Conservation (phyloP, 2,888 invertebrate species). For the Ecliptopera silaceata region DNA sequence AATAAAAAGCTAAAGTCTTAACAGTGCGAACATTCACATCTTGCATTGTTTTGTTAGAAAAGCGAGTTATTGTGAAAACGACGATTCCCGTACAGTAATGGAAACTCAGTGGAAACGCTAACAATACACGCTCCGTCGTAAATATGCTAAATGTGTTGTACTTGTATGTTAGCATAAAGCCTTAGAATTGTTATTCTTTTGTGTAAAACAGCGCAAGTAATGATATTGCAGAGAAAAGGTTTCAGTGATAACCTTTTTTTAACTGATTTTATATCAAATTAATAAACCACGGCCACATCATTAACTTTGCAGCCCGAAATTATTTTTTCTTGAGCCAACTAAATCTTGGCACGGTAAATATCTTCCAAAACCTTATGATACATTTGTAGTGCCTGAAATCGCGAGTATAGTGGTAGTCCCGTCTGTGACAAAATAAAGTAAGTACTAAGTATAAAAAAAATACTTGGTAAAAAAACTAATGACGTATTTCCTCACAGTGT, state of each 20-base stretch:
- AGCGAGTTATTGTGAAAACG: slow-evolving; percentile 39
- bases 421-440: no score
- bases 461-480: no score
- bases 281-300: no score
- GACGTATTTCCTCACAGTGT: no score
- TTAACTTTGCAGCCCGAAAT: no score
- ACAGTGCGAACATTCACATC: slow-evolving; percentile 34
- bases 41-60: slow-evolving; percentile 48
- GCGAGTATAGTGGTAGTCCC: no score
- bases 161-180: slow-evolving; percentile 16
- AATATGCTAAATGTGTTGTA: slow-evolving; percentile 40
- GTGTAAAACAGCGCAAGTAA: slow-evolving; percentile 1
- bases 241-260: background rate
- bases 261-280: no score
- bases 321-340: no score
- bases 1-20: slow-evolving; percentile 9
- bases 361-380: no score
- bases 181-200: slow-evolving; percentile 13
- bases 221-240: background rate
- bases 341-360: no score
- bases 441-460: no score
- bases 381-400: no score
- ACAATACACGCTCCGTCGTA: slow-evolving; percentile 41
- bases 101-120: slow-evolving; percentile 42
- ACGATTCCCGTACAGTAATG: slow-evolving; percentile 37